These are phyloP conservation scores for Neolamprologus devosi DNA, from an alignment of 2,113 vertebrate genomes.

Conservation along the genomic window DNA sequence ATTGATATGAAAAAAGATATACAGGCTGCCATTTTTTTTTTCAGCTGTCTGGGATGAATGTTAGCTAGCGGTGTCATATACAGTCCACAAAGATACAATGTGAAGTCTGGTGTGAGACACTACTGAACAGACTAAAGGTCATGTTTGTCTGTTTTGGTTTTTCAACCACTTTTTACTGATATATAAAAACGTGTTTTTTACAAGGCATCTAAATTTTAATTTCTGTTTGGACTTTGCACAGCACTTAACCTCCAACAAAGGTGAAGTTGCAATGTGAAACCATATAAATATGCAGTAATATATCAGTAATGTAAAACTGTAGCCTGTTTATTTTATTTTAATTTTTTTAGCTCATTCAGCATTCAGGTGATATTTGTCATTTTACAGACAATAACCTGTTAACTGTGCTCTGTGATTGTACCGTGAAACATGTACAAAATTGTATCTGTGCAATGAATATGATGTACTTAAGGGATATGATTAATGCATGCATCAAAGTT, in stretches of 20 bases:
- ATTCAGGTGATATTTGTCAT: background rate
- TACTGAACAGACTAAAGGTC: background rate
- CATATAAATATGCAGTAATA: background rate
- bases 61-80: background rate
- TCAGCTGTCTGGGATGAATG: background rate
- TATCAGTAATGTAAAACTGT: background rate
- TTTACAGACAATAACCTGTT: background rate
- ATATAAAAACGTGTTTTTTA: background rate
- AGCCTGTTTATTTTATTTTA: background rate
- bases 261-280: background rate
- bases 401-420: background rate
- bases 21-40: background rate
- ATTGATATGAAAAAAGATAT: background rate
- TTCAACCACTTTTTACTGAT: background rate
- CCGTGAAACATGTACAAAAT: background rate
- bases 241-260: background rate
- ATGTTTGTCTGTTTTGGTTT: background rate
- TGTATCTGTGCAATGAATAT: background rate
- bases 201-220: background rate
- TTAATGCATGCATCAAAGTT: background rate
- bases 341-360: background rate
- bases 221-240: background rate
- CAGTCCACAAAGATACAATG: background rate
- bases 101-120: background rate
- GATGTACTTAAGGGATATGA: background rate